Evolutionary conservation across 2,113 vertebrate genomes (phyloP), one percentile per base, ranked within the genome.

Genomic region (Pyrgilauda ruficollis): DNA sequence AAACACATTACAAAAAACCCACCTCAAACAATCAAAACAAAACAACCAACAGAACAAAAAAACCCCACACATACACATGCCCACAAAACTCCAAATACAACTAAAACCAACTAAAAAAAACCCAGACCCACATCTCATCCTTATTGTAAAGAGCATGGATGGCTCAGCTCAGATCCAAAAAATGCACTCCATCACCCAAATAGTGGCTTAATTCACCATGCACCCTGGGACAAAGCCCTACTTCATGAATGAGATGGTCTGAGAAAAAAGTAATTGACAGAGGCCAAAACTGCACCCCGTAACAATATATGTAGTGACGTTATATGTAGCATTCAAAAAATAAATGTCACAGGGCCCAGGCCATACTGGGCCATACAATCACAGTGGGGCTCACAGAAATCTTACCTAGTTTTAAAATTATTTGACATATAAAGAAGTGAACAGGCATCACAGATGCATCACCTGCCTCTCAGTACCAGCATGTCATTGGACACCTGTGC

Each of bases 41-140:
- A 39, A 43, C 55, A 59, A 35, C 9, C 18, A 49, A 47, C 5
- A 16, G 10, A 58, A 39, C 5, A 67, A 33, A 61, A 30, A 37
- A 47, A 0, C 12, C 0, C 10, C 26, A 20, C 18, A 31, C 7
- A 16, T 1, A 3, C 18, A 23, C 44, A 28, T 10, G 15, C 15
- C 27, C 15, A 18, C 15, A 3, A 33, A 23, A 50, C 15, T 8
- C 17, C 37, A 39, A 33, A 20, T 2, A 7, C 2, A n/a, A 55
- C 2, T 31, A 37, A 56, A 83, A 27, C 12, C 7, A 62, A 67
- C 17, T 2, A 5, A 37, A 74, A 68, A 8, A 68, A 9, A 62
- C 6, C 11, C 11, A 58, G 15, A 53, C 3, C 2, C 12, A 9
- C 10, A 63, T 74, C 9, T 58, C 33, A 19, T 64, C 15, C 20